A percentile compares a stretch with the other conserved stretches of the same genome.
Conservation (phyloP, 2,113 vertebrate genomes). For the Leiothrix lutea region DNA sequence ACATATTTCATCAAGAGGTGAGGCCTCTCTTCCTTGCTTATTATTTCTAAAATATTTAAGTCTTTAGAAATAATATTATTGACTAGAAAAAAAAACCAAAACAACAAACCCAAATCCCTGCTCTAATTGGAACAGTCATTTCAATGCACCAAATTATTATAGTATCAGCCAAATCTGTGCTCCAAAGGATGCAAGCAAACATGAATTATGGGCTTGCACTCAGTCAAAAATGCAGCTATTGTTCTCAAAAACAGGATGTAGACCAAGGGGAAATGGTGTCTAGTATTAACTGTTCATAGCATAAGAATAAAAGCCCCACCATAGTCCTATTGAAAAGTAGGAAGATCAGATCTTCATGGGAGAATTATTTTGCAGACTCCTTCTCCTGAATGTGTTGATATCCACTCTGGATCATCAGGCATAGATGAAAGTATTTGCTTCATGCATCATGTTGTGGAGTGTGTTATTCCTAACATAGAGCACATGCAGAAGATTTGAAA, state of each 20-base stretch:
- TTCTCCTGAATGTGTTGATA: not conserved
- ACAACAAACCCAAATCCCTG: not conserved
- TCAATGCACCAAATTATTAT: not conserved
- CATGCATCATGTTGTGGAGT: not conserved
- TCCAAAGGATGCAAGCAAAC: not conserved
- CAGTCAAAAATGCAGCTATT: slow-evolving; percentile 48
- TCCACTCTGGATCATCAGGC: not conserved
- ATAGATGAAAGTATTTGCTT: not conserved
- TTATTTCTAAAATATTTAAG: not conserved
- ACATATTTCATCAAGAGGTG: not conserved
- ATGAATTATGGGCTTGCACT: slow-evolving; percentile 25
- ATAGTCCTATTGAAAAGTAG: not conserved
- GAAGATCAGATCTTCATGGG: not conserved
- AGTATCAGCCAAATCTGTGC: not conserved
- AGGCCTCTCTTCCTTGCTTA: not conserved
- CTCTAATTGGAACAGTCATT: not conserved
- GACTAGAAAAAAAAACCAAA: not conserved
- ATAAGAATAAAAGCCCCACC: not conserved
- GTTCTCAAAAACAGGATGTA: slow-evolving; percentile 50
- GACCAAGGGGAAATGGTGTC: slow-evolving; percentile 42
- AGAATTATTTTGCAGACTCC: not conserved
- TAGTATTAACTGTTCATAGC: slow-evolving; percentile 15
- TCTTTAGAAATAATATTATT: not conserved
- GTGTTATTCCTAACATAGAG: not conserved
- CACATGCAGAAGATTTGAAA: not conserved